Evolutionary conservation across 2,113 vertebrate species (phyloP).

Genomic region (Mustelus asterias): DNA sequence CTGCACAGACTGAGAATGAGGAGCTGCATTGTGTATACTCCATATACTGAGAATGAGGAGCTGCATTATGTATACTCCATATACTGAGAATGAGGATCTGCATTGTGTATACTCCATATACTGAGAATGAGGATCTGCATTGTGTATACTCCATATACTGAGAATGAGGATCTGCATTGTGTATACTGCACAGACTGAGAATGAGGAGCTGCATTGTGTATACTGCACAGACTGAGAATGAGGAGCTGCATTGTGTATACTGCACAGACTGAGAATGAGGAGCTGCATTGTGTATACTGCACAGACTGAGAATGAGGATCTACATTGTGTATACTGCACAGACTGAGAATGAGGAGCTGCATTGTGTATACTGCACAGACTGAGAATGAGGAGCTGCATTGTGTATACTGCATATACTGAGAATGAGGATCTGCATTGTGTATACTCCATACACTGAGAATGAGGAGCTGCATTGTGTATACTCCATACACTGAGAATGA

Average conservation of each 20-base stretch:
- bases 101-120: neutral
- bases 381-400: neutral
- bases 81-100: too few relatives aligned
- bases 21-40: too few relatives aligned
- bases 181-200: neutral
- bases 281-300: too few relatives aligned
- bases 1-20: neutral
- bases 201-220: neutral
- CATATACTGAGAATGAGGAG: too few relatives aligned
- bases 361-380: neutral
- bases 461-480: too few relatives aligned
- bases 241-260: too few relatives aligned
- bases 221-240: too few relatives aligned
- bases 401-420: neutral
- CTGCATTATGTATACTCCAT: too few relatives aligned
- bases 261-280: neutral
- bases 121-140: neutral
- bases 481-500: too few relatives aligned
- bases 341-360: neutral
- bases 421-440: neutral
- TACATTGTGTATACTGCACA: neutral
- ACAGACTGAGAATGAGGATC: neutral
- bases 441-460: too few relatives aligned
- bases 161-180: neutral
- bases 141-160: neutral